Conservation (phyloP, 2,888 invertebrate genomes). For the Schrankia costaestrigalis region DNA sequence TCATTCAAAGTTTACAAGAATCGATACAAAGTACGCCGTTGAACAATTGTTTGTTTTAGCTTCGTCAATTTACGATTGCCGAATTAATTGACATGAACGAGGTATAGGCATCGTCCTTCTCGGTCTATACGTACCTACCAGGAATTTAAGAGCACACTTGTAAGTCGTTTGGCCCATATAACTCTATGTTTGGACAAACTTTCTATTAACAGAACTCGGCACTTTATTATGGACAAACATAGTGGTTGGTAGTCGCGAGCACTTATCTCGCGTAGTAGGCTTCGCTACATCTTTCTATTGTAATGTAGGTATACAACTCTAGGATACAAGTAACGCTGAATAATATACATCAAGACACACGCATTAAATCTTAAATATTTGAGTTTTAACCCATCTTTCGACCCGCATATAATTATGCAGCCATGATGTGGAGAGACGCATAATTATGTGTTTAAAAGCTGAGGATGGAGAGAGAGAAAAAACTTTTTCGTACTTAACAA, state of each 20-base stretch:
- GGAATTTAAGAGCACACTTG: constrained; percentile 58
- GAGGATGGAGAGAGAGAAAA: no score
- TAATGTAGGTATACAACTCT: constrained; percentile 31
- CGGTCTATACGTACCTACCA: constrained; percentile 46
- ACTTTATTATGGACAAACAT: constrained; percentile 34
- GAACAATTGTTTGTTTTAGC: constrained; percentile 73
- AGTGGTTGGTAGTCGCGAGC: constrained; percentile 33
- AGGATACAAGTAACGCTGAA: background rate
- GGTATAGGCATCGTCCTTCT: constrained; percentile 52
- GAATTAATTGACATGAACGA: constrained; percentile 72
- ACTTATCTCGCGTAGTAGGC: constrained; percentile 48
- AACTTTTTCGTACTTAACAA: no score
- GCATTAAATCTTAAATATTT: no score
- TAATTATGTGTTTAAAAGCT: no score
- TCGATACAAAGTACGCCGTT: no score
- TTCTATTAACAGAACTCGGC: constrained; percentile 56
- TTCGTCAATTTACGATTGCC: constrained; percentile 73
- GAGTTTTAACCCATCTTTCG: no score
- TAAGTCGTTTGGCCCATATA: constrained; percentile 62
- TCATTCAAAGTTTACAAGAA: no score
- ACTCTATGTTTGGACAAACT: constrained; percentile 48
- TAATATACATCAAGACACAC: background rate
- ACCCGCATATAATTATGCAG: no score
- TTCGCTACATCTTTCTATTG: constrained; percentile 36
- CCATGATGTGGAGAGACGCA: no score